phyloP scores from a whole-genome alignment of 2,797 vertebrate species.

The Steatocranus sp. region DNA sequence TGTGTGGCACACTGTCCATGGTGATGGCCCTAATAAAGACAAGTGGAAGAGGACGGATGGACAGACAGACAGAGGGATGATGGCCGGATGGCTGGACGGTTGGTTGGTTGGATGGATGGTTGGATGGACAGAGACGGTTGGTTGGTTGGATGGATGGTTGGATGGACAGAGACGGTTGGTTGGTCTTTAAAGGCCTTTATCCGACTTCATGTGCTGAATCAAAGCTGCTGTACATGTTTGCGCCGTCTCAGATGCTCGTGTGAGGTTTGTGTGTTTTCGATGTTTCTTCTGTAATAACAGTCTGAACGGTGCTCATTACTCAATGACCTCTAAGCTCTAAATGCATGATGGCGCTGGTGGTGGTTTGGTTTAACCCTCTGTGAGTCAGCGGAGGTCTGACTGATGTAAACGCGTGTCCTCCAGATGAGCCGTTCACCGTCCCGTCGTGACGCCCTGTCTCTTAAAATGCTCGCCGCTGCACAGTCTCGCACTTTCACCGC shows the following conservation, averaged over 20 bases:
- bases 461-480: background rate
- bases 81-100: rapidly evolving
- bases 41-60: background rate
- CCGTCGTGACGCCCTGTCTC: background rate
- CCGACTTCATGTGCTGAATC: background rate
- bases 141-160: rapidly evolving
- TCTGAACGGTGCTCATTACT: background rate
- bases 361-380: background rate
- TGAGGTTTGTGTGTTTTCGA: background rate
- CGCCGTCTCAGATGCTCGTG: too few species aligned
- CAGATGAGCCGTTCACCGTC: background rate
- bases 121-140: rapidly evolving
- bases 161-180: rapidly evolving
- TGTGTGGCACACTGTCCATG: background rate
- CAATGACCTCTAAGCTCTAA: background rate
- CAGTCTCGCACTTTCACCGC: background rate
- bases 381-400: background rate
- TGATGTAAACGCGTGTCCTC: background rate
- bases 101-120: too few species aligned
- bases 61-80: too few species aligned
- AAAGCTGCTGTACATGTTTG: background rate
- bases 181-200: background rate
- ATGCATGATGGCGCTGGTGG: background rate
- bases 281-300: background rate
- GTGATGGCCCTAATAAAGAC: background rate